Evolutionary conservation across 2,797 vertebrate genomes (phyloP), one percentile per base, ranked within the genome.

Genomic region (Picus viridis): DNA sequence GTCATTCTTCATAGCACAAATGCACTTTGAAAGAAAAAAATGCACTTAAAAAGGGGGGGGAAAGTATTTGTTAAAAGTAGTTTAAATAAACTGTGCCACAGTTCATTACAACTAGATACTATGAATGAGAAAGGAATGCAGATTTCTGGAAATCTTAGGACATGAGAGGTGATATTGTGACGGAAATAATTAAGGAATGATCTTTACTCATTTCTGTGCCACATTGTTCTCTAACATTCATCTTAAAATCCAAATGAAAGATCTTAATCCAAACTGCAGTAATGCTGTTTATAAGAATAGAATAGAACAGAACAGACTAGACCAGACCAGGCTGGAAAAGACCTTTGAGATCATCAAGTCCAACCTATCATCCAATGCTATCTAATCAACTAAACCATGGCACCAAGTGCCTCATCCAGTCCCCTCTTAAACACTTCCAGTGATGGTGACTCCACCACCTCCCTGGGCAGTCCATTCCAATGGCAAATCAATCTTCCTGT

Each of bases 251-350:
- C 29, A 74, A 87, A 23, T 20, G 78, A 70, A 87, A 89, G 45
- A 82, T 89, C 86, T 95, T 83, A 83, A 94, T 92, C 39, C 53
- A 83, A 90, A 73, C 26, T 34, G 10, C 58, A 82, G 62, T 63
- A 86, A 78, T 67, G 47, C 9, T 77, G 39, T 49, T 74, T 36
- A 9, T 9, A 9, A 36, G 9, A 36, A 36, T 36, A 36, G 36
- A 36, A 36, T 36, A 36, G 36, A 34, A 34, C n/a, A n/a, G 34
- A 34, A 34, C 8, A 34, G 34, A 34, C 7, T 34, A 34, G 34
- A 34, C 34, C 34, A 34, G 34, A 34, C 34, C 34, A 34, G 34
- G 34, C 8, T 34, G 34, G 34, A 34, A 34, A 34, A 34, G 8
- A 36, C 36, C 36, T 36, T 9, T 4, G 36, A 36, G 36, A 36